Percentiles rank a stretch among this genome's conserved stretches.
Conservation (phyloP, 2,113 vertebrate species). For the Gulo gulo region DNA sequence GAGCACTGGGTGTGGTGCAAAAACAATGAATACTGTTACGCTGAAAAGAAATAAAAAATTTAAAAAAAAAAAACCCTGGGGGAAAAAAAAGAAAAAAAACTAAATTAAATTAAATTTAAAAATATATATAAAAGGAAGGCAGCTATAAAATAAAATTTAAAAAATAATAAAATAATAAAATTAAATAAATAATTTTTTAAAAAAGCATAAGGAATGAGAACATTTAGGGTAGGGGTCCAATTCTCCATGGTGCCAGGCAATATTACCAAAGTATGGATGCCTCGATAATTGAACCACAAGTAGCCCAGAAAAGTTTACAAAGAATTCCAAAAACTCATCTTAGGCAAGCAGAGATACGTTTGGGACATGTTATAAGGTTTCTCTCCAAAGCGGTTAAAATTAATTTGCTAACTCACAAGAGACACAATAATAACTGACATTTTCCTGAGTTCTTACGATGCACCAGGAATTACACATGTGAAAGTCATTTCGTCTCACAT, state of each 20-base stretch:
- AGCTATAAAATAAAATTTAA: no score
- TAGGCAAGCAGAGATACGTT: background rate
- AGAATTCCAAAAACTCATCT: background rate
- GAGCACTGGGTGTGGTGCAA: no score
- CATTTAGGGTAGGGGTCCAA: no score
- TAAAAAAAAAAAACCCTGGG: no score
- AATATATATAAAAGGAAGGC: no score
- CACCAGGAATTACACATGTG: background rate
- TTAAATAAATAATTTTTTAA: no score
- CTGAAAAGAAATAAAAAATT: no score
- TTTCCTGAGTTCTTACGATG: background rate
- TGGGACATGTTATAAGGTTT: background rate
- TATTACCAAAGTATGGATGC: background rate
- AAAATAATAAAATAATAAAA: no score
- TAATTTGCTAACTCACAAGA: background rate
- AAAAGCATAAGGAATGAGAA: background rate
- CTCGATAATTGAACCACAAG: background rate
- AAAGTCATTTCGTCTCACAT: background rate
- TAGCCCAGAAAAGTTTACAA: background rate
- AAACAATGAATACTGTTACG: no score
- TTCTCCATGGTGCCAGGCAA: background rate
- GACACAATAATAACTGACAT: background rate
- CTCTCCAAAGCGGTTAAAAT: background rate
- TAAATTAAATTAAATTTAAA: no score
- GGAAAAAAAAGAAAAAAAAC: no score